A percentile compares a stretch with the other conserved stretches of the same genome.
Evolutionary conservation across 2,888 invertebrate genomes (phyloP).

Genomic region (Drosophila percnosoma): DNA sequence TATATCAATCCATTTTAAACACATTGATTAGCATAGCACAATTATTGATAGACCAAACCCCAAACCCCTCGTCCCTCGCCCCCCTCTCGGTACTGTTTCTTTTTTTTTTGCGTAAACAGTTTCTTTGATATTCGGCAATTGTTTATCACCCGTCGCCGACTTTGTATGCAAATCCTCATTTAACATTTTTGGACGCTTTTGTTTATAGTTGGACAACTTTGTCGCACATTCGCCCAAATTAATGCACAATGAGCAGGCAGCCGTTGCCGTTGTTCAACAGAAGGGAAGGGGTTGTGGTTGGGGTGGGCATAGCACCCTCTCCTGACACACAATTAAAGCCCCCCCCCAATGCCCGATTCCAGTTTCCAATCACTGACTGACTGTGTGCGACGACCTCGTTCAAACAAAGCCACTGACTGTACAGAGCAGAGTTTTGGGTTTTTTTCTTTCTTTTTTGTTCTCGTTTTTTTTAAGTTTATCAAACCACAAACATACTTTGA

Average conservation of each 20-base stretch:
- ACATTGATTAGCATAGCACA: conserved; percentile 50
- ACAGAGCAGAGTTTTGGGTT: neutral
- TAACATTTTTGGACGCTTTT: conserved; percentile 28
- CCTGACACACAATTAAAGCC: neutral
- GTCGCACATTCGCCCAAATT: conserved; percentile 41
- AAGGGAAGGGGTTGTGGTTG: neutral
- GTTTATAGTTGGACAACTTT: conserved; percentile 41
- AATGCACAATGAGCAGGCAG: conserved; percentile 40
- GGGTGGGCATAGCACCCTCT: neutral
- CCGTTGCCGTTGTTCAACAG: neutral
- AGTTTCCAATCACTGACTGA: conserved; percentile 4
- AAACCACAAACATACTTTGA: conserved; percentile 22
- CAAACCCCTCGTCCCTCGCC: fast-evolving
- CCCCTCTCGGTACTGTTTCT: neutral
- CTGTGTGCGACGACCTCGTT: conserved; percentile 13
- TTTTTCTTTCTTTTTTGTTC: neutral
- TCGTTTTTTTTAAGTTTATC: neutral
- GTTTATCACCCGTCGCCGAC: conserved; percentile 57
- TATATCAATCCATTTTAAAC: conserved; percentile 49
- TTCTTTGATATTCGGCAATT: conserved; percentile 30
- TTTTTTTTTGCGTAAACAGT: conserved; percentile 3
- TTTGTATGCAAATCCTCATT: conserved; percentile 70
- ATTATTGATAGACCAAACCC: conserved; percentile 7
- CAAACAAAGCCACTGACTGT: conserved; percentile 24
- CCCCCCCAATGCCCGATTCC: no score